Evolutionary conservation across 35 echinoderm and acorn worm species (phyloP).

Genomic region (Stichopus chloronotus): DNA sequence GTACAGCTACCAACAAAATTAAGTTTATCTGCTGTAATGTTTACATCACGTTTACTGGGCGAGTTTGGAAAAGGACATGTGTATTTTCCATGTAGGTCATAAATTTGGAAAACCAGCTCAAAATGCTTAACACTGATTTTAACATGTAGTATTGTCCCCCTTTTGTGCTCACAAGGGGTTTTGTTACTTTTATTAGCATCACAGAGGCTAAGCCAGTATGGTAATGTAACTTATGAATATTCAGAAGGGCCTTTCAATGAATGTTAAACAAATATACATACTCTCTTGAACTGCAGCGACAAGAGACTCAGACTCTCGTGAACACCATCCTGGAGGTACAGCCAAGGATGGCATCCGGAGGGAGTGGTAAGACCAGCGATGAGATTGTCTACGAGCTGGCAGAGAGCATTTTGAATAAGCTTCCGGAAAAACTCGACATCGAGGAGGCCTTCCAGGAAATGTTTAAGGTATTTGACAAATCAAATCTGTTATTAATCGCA

Average conservation of each 20-base stretch:
- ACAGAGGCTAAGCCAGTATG: not conserved
- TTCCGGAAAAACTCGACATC: slow-evolving; percentile 92
- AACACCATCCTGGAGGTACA: slow-evolving; percentile 95
- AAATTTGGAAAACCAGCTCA: no score
- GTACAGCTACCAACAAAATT: no score
- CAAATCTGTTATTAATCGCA: not conserved
- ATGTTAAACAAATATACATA: no score
- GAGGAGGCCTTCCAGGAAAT: slow-evolving; percentile 89
- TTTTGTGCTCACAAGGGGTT: no score
- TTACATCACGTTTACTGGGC: no score
- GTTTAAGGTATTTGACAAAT: slow-evolving; percentile 80
- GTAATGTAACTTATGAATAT: not conserved
- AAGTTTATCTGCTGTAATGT: no score
- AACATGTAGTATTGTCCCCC: no score
- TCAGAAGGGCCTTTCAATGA: no score
- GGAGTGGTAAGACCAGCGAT: slow-evolving; percentile 93
- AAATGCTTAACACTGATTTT: no score
- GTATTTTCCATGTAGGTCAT: no score
- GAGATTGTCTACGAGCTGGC: slow-evolving; percentile 95
- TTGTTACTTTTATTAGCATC: no score
- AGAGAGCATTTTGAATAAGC: slow-evolving; percentile 80
- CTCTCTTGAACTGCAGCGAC: slow-evolving; percentile 51
- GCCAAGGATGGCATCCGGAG: slow-evolving; percentile 87
- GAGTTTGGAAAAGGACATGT: no score
- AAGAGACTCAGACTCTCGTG: slow-evolving; percentile 92